Evolutionary conservation across 2,888 invertebrate genomes (phyloP), one percentile per base, ranked within the genome.

Genomic region (Drosophila prolongata): DNA sequence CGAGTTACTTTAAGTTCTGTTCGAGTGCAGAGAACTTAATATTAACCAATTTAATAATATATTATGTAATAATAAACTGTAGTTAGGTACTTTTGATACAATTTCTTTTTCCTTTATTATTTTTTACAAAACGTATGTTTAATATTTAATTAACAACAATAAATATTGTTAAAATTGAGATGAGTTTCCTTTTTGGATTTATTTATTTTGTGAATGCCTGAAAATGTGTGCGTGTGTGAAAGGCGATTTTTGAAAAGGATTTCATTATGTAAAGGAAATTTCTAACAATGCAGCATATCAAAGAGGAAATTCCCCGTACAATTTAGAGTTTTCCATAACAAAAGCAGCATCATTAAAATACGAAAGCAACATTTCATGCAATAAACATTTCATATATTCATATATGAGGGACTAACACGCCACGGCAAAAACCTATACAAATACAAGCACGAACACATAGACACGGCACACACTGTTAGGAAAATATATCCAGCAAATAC

Each of bases 141-240:
- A 67, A 68, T 67, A 70, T 44, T 68, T 68, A 69, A 69, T 71
- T 54, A 70, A 60, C 43, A 60, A 71, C 6, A 62, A 61, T 61
- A 70, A 61, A 70, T 35, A 44, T 46, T 38, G 61, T 55, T 54
- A 59, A 74, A 44, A 65, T 47, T 14, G 43, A 37, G 30, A 56
- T 19, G 11, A 38, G 47, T 55, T 52, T 52, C 35, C 34, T 30
- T 43, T 66, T 37, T 53, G n/a, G 44, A 43, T 49, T 27, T 38
- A 38, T 50, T 61, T 44, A 44, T 54, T 50, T 61, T 56, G 9
- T 37, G 44, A 43, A 34, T 65, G 55, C 13, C n/a, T 43, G 47
- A 10, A 24, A 24, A 44, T 47, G 49, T 38, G 38, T 69, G 34
- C 53, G 44, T 50, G 70, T 52, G 27, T 70, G 43, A 37, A 35